Percentiles rank a stretch among this genome's conserved stretches.
These are phyloP conservation scores for Heliconius hermathena DNA, from an alignment of 1,140 invertebrate species.

Conservation along the genomic window DNA sequence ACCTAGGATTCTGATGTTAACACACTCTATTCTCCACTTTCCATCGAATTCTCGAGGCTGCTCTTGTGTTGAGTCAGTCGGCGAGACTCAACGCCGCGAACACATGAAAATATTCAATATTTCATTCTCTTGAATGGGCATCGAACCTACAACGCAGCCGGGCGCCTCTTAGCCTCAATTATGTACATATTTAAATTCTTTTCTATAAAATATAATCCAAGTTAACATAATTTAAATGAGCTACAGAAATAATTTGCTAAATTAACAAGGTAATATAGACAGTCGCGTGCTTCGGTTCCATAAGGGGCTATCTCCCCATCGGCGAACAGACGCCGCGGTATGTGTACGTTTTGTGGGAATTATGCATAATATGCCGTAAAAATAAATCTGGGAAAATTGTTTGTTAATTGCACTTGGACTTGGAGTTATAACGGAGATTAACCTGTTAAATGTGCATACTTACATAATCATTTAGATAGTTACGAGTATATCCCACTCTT, in stretches of 20 bases:
- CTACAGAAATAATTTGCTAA: background rate
- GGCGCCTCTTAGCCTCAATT: no score
- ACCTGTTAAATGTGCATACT: background rate
- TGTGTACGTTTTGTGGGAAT: background rate
- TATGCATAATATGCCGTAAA: conserved; percentile 9
- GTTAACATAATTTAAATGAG: no score
- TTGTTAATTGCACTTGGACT: background rate
- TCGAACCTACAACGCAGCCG: no score
- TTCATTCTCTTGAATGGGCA: no score
- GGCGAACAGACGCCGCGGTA: background rate
- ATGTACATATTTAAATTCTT: no score
- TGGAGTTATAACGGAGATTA: background rate
- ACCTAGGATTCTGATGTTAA: background rate
- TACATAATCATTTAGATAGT: no score
- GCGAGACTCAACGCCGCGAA: background rate
- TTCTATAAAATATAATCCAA: no score
- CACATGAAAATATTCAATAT: background rate
- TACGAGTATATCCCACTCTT: no score
- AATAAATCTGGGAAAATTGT: background rate
- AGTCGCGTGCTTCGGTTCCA: background rate
- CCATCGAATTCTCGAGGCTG: background rate
- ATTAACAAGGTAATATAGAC: conserved; percentile 6
- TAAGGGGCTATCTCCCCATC: background rate
- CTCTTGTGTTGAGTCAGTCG: background rate
- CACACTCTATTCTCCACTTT: background rate